Evolutionary conservation across 1,140 invertebrate genomes (phyloP), one percentile per base, ranked within the genome.

Genomic region (Copidosoma floridanum): DNA sequence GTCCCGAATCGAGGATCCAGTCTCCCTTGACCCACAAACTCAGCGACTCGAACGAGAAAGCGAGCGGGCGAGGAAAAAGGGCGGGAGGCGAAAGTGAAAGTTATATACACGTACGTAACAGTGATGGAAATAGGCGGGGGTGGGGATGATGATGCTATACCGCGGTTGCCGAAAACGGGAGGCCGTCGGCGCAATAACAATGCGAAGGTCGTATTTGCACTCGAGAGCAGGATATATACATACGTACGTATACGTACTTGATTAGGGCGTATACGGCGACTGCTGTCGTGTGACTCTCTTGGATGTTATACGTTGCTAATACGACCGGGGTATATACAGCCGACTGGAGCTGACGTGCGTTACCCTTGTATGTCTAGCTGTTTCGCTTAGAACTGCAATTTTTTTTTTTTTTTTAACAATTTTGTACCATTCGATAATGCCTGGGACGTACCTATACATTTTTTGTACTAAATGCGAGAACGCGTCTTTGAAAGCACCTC

Each of bases 21-120:
- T 60, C 40, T 54, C 54, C 61, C 54, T 63, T 57, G 55, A 63
- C 61, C 61, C 48, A 63, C 24, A 63, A 63, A 63, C 29, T 63
- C 54, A 63, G 43, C 55, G 60, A 57, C 60, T 62, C 60, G 43
- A 27, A 50, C 23, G 32, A 35, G 23, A 5, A 16, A 16, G 4
- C 7, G 27, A 47, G n/a, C 3, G 26, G 2, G 27, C n/a, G 18
- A 10, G 29, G 48, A 44, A 50, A 58, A 41, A 12, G 24, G n/a
- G 21, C 12, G 27, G 10, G 2, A 24, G 46, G 14, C n/a, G 46
- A 32, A 48, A 54, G 58, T 14, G 35, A 46, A 47, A 60, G 23
- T 29, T 41, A 10, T 5, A 10, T 3, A 5, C 14, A 40, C 20
- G 8, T 46, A 24, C 26, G 3, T 24, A 26, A 27, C n/a, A n/a